Base-by-base conservation (phyloP, 2,888 invertebrate genomes). In the Leucozona laternaria region DNA sequence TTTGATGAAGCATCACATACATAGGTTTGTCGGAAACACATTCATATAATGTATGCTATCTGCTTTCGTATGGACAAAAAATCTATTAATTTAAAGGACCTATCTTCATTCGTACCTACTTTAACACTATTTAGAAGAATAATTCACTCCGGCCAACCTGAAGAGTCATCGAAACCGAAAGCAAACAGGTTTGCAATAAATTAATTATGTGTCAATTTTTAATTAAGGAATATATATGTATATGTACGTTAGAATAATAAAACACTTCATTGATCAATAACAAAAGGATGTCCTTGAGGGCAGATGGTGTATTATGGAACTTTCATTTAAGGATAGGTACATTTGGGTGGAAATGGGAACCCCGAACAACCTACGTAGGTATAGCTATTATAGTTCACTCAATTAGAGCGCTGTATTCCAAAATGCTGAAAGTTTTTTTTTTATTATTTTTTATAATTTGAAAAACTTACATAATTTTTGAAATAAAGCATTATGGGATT, bases 1-100 rank as follows among this genome's bases (percentile, higher is more conserved):
- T 50, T 50, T 68, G 50, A 50, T 53, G 50, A 34, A 68, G 20
- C 34, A 34, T 20, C 20, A 20, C 3, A 37, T 7, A 22, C 7
- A 5, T 17, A 3, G 13, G 45, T 34, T 37, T 17, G 4, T 2
- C 2, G 11, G 28, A 28, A 25, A 50, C 13, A 15, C 13, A 5
- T 31, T 31, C 60, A 60, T 22, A 1, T 20, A 2, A 13, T 15
- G 31, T 34, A 11, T 11, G 8, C 2, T 55, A 58, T 37, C 11
- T 60, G 0, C 25, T 25, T 25, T 20, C 8, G 8, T 22, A 22
- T 25, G 40, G 22, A 10, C 4, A 45, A 7, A 45, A 8, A 25
- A n/a, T 60, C 22, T 40, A 40, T 60, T 60, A 15, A 40, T 60
- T 40, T 22, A 60, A 20, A 43, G 25, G 37, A 43, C 43, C 37